phyloP scores from a whole-genome alignment of 1,140 invertebrate species.

The Pentalonia nigronervosa region DNA sequence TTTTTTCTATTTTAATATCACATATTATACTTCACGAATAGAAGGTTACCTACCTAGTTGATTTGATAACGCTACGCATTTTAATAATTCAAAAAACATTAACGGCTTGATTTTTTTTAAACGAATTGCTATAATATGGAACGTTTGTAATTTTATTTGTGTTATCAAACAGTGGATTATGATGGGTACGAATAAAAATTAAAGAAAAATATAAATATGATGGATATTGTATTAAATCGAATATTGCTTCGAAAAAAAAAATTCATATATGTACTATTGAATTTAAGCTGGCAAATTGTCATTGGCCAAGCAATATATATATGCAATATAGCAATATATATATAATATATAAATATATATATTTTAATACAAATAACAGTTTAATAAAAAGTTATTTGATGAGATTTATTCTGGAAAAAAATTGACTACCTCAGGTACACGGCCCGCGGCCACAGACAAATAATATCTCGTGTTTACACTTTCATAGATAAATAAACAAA shows the following conservation, averaged over 20 bases:
- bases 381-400: neutral
- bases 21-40: too few relatives aligned
- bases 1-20: too few relatives aligned
- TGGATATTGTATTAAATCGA: neutral
- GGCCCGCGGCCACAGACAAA: neutral
- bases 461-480: neutral
- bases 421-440: neutral
- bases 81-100: neutral
- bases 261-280: neutral
- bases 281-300: neutral
- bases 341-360: too few relatives aligned
- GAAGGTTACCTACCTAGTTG: too few relatives aligned
- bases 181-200: too few relatives aligned
- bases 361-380: neutral
- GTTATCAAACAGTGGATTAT: too few relatives aligned
- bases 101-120: neutral
- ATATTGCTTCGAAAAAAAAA: neutral
- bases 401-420: neutral
- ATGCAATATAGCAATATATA: too few relatives aligned
- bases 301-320: neutral
- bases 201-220: neutral
- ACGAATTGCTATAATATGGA: neutral
- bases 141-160: neutral
- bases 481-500: neutral
- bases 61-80: too few relatives aligned